These are phyloP conservation scores for Axis porcinus DNA, from an alignment of 2,113 vertebrate species.

Conservation along the genomic window DNA sequence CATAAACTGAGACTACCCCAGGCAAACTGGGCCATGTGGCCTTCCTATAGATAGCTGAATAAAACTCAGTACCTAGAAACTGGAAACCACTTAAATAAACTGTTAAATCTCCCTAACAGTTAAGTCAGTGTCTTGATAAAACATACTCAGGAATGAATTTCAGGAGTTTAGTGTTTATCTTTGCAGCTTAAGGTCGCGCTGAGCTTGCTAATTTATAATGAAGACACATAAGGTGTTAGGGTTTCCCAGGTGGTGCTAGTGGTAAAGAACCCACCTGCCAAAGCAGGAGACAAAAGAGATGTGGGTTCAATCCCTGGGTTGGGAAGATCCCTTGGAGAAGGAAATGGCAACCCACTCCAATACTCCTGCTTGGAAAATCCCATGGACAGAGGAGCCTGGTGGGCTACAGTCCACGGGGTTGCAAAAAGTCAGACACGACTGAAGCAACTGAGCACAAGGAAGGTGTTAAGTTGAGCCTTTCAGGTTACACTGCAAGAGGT, in stretches of 20 bases:
- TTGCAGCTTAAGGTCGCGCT: background rate
- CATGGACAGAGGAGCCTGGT: background rate
- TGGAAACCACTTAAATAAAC: background rate
- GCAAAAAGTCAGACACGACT: background rate
- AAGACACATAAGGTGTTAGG: rapidly evolving
- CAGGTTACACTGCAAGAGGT: background rate
- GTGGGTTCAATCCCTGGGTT: background rate
- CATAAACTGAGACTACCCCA: background rate
- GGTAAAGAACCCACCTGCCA: background rate
- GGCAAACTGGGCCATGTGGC: background rate
- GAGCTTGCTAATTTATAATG: background rate
- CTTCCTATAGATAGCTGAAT: background rate
- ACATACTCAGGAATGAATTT: background rate
- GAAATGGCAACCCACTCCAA: background rate
- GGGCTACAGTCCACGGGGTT: background rate
- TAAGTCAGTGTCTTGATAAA: background rate
- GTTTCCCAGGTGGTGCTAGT: background rate
- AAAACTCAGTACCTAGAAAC: background rate
- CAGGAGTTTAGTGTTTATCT: background rate
- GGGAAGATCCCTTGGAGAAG: background rate
- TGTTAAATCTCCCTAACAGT: background rate
- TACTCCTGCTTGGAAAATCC: background rate
- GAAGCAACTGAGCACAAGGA: background rate
- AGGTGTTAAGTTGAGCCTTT: background rate
- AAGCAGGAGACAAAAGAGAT: background rate